phyloP scores from a whole-genome alignment of 2,888 invertebrate genomes.

The Xylota segnis region DNA sequence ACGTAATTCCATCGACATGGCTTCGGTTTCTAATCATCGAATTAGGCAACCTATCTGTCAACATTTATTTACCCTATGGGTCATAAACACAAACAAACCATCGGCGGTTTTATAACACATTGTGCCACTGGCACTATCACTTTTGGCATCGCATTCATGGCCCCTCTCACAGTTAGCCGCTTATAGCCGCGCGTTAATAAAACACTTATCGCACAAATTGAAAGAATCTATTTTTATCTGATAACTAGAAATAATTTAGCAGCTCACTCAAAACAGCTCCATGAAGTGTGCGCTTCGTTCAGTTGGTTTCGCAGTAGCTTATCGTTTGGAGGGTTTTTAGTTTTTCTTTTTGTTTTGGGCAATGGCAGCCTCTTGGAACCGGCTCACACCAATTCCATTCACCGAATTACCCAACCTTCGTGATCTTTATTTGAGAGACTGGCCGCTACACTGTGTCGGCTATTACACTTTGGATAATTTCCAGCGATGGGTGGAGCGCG shows the following conservation, averaged over 20 bases:
- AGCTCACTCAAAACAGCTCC: constrained; percentile 1
- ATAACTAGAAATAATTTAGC: constrained; percentile 21
- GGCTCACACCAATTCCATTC: constrained; percentile 70
- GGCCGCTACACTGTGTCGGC: constrained; percentile 78
- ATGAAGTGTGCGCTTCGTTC: not conserved
- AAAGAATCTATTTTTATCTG: constrained; percentile 25
- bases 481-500: constrained; percentile 77
- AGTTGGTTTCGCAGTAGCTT: constrained; percentile 6
- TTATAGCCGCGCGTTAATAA: constrained; percentile 59
- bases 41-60: too few species aligned
- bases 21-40: too few species aligned
- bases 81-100: too few species aligned
- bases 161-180: constrained; percentile 75
- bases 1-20: too few species aligned
- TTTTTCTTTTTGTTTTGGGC: too few species aligned
- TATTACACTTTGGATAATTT: constrained; percentile 79
- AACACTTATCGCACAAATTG: constrained; percentile 36
- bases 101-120: too few species aligned
- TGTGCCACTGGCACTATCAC: not conserved
- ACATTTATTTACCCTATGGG: too few species aligned
- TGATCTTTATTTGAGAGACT: constrained; percentile 72
- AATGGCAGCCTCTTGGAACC: constrained; percentile 29
- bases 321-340: not conserved
- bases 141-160: not conserved
- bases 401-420: constrained; percentile 72